phyloP scores from a whole-genome alignment of 2,888 invertebrate species.

The Kryphioiulus occultus region DNA sequence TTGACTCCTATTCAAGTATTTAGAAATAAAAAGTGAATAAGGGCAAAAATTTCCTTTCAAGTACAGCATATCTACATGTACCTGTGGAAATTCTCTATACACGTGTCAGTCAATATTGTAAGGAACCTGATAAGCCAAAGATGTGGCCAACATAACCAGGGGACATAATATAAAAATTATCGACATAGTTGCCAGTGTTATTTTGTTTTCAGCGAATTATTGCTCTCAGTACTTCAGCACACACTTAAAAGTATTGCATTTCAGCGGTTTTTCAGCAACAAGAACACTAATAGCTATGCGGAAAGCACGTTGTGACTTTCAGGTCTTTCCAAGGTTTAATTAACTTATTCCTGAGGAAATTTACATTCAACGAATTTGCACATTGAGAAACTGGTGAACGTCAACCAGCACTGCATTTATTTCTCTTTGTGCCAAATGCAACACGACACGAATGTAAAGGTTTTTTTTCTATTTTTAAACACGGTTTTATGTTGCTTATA shows the following conservation, averaged over 20 bases:
- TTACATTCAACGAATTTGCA: not conserved
- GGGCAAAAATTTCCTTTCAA: too few species aligned
- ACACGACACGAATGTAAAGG: too few species aligned
- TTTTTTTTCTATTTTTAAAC: too few species aligned
- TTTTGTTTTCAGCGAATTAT: conserved; percentile 23
- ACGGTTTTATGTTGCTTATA: too few species aligned
- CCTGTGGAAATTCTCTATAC: too few species aligned
- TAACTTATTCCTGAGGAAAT: not conserved
- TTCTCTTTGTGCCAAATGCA: not conserved
- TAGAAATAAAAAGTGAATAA: too few species aligned
- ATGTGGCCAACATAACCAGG: not conserved
- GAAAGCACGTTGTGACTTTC: conserved; percentile 3
- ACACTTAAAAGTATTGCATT: conserved; percentile 23
- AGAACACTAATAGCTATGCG: not conserved
- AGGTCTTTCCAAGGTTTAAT: conserved; percentile 12
- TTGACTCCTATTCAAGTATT: too few species aligned
- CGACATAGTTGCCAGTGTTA: not conserved
- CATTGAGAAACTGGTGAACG: not conserved
- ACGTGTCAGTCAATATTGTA: too few species aligned
- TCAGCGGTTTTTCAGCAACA: not conserved
- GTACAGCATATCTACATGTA: too few species aligned
- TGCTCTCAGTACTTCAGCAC: too few species aligned
- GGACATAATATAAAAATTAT: not conserved
- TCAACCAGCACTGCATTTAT: not conserved
- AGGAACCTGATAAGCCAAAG: not conserved